Evolutionary conservation across 1,140 invertebrate genomes (phyloP), one percentile per base, ranked within the genome.

Genomic region (Sycophila sp.): DNA sequence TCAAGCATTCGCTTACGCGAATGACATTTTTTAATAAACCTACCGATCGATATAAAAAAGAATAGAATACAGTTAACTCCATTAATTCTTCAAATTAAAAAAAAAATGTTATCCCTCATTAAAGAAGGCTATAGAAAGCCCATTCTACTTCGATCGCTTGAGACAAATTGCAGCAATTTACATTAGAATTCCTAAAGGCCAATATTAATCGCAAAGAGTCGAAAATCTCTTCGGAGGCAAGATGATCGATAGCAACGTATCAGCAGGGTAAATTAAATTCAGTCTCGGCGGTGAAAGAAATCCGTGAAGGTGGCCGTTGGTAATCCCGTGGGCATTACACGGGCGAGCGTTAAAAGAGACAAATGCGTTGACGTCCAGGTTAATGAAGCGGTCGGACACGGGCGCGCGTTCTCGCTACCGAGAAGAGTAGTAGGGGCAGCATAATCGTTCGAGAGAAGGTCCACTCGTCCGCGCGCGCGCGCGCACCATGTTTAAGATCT

Each of bases 381-480:
- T 75, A 77, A 77, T 79, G 76, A 78, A 78, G 75, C 75, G 28
- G 28, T 69, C 56, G 30, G 8, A 55, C 49, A 42, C 15, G 51
- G 69, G 75, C 76, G 76, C 75, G 70, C 75, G 76, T 77, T 76
- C 77, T 79, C 69, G 76, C 75, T 76, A 75, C 74, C 75, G 76
- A 51, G 32, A 38, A 19, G 15, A 15, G 36, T 10, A 10, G 42
- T n/a, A 8, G 42, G 19, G 4, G n/a, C 24, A 3, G 49, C 22
- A 72, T 71, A 74, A 69, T 74, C 69, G 63, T 64, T 74, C 69
- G 69, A 55, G 58, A 70, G 69, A 75, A 71, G 69, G 63, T 30
- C 24, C 0, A 34, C 30, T 15, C 17, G 26, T 11, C 24, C 13
- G 28, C 24, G 19, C n/a, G 24, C 7, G 15, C 6, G 17, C 26